Evolutionary conservation across 2,113 vertebrate species (phyloP), one percentile per base, ranked within the genome.

Genomic region (Mandrillus leucophaeus): DNA sequence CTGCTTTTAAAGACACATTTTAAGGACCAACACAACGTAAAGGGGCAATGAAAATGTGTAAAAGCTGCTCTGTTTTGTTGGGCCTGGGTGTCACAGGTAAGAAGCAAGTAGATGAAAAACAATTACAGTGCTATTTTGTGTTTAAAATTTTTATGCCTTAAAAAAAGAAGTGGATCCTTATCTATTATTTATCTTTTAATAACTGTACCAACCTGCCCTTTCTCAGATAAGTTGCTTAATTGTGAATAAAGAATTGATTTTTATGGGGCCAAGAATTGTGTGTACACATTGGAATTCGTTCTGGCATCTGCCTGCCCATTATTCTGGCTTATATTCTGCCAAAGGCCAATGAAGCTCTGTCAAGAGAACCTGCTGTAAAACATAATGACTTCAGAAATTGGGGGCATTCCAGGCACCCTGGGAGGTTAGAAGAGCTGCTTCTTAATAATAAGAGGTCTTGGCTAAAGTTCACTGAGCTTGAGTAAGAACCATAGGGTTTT

Each of bases 151-250:
- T 85, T 96, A 80, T 43, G 4, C 0, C 40, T 52, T 68, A 90
- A 85, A 64, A 90, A 40, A 96, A 82, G 75, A 97, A 93, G 72
- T 90, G 5, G 72, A 83, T 96, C 43, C 9, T 97, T 97, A 97
- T 98, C 95, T 97, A 96, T 95, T 98, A 97, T 97, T 98, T 98
- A 97, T 89, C 94, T 82, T 96, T 93, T 96, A 93, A 90, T 97
- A 97, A 97, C 76, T 78, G 38, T 43, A 96, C 43, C 93, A 95
- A 93, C 52, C 35, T 97, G 73, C 72, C 96, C 86, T 76, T 98
- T 95, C 92, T 97, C 70, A 45, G 80, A 85, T 80, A 88, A 90
- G 73, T 95, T 50, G 43, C 90, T 98, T 97, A 98, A 97, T 91
- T 97, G 97, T 95, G 96, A 93, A 98, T 96, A 84, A 97, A 80